Base-by-base conservation (phyloP, 2,888 invertebrate genomes). In the Siphlonurus alternatus region DNA sequence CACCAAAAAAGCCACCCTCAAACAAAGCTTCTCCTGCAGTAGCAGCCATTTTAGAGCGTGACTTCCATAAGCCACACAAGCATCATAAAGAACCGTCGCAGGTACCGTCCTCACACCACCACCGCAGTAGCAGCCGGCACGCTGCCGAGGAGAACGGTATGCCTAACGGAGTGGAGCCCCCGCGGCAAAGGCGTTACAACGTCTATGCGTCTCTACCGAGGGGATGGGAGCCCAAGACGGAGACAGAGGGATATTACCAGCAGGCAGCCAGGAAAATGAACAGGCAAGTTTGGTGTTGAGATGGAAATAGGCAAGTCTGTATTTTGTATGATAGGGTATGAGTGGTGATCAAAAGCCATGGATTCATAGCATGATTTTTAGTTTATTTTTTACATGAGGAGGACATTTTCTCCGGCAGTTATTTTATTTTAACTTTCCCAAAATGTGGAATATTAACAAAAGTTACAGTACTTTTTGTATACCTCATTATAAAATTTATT, bases 161-260 rank as follows among this genome's bases (percentile, higher is more conserved):
- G n/a, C 7, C 56, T n/a, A n/a, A n/a, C n/a, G n/a, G n/a, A n/a
- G n/a, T n/a, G n/a, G 19, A 56, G n/a, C 56, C 5, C 5, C 7
- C 56, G 5, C 5, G 38, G 15, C 38, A 38, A 10, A 5, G 56
- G 5, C 5, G 7, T 10, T 38, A 38, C 38, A 56, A 22, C n/a
- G 56, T 22, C 5, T 56, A 56, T 22, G 56, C 19, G 7, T 56
- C 56, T 22, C 20, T 56, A 22, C 56, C 56, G 5, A 56, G 56
- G 22, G 56, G 56, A 7, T 56, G 56, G 56, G 56, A 56, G 56
- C 56, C 56, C 20, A 10, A 56, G 20, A n/a, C 22, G n/a, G 56
- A 56, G 56, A n/a, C n/a, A 20, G 56, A 56, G n/a, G n/a, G n/a
- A n/a, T 56, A 56, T 56, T 56, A 56, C n/a, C 56, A 56, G n/a